Base-by-base conservation (phyloP, 2,888 invertebrate species). In the Auanema freiburgensis region DNA sequence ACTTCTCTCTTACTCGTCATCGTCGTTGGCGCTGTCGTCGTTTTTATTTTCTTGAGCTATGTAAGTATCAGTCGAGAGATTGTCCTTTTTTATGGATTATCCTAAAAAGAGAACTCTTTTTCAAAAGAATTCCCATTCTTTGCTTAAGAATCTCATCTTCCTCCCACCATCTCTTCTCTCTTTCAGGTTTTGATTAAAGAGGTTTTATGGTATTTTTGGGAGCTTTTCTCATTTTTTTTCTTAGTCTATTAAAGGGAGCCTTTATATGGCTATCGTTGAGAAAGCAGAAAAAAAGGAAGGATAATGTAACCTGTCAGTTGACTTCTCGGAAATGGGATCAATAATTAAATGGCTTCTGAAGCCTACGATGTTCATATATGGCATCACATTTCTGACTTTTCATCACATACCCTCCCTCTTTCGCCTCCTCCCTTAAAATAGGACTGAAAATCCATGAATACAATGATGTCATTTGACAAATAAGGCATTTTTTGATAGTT, bases 371-470 rank as follows among this genome's bases (percentile, higher is more conserved):
- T 33, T 46, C 46, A 21, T 18, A 46, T 46, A 18, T 46, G 46
- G 16, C 46, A 18, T 46, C 46, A 16, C 46, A 16, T 46, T 21
- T 46, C 46, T 3, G 16, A 18, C 46, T 21, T 21, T 46, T 21
- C 46, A 16, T 46, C 46, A 18, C 46, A 16, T 21, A 18, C 46
- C 21, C 46, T 46, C 46, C 24, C 10, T n/a, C 52, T 23, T 2
- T n/a, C 52, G 18, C n/a, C 41, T 40, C 6, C 16, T n/a, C 25
- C 40, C n/a, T n/a, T 52, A 24, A 52, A 52, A 52, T 23, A 52
- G 24, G 18, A 6, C 52, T 21, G 24, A 52, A 12, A 21, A 52
- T n/a, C 24, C n/a, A 21, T 16, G 24, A 23, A 23, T 52, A n/a
- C 24, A 23, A 23, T 21, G n/a, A 52, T 16, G 24, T 23, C n/a